Percentiles rank a stretch among this genome's conserved stretches.
Evolutionary conservation across 2,113 vertebrate species (phyloP).

Genomic region (Mormoops blainvillei): DNA sequence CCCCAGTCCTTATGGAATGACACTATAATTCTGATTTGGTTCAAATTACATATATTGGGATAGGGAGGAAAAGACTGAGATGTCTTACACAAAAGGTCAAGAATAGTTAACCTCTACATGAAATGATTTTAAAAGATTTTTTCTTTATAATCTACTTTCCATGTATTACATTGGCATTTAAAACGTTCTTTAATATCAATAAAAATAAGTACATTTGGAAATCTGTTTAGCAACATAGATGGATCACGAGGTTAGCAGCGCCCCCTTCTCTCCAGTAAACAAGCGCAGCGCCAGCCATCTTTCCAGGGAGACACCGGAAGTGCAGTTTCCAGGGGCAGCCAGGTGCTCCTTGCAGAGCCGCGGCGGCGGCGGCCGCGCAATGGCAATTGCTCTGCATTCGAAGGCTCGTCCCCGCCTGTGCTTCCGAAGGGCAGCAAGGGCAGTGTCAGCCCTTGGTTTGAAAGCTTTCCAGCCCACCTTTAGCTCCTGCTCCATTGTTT

Average conservation of each 20-base stretch:
- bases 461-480: background rate
- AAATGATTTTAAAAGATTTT: background rate
- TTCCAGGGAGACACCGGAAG: background rate
- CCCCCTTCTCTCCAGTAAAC: background rate
- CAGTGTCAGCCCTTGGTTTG: fast-evolving
- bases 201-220: background rate
- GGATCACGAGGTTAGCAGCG: background rate
- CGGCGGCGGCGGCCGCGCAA: fast-evolving
- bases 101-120: background rate
- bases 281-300: background rate
- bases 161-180: background rate
- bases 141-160: background rate
- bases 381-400: background rate
- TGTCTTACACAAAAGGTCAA: background rate
- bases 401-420: background rate
- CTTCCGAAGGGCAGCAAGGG: background rate
- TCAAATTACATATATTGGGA: background rate
- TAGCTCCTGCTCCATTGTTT: background rate
- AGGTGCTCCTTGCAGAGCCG: background rate
- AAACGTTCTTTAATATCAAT: background rate
- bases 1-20: background rate
- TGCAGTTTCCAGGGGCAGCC: too few relatives aligned
- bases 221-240: background rate
- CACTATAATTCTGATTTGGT: background rate
- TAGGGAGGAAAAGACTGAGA: background rate